Percentiles rank a stretch among this genome's conserved stretches.
Evolutionary conservation across 2,113 vertebrate species (phyloP).

Genomic region (Xiphorhynchus elegans): DNA sequence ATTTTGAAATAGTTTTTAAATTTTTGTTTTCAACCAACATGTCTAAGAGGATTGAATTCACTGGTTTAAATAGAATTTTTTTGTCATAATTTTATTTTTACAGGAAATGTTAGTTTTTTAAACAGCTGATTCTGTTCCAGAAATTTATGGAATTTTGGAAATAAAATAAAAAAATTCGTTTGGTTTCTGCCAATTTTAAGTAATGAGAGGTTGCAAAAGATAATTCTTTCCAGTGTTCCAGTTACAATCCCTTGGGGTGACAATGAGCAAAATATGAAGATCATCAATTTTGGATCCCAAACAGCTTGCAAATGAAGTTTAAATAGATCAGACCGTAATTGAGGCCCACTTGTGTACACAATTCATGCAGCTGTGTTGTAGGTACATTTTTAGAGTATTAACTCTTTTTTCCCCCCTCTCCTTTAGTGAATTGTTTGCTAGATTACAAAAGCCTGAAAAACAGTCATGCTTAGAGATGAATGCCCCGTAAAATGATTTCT

Average conservation of each 20-base stretch:
- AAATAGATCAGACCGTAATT: not conserved
- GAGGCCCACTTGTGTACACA: not conserved
- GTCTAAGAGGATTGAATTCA: not conserved
- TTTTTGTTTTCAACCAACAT: not conserved
- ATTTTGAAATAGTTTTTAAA: not conserved
- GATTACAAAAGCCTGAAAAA: not conserved
- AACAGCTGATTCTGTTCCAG: not conserved
- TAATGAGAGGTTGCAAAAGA: not conserved
- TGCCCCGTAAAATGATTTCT: not conserved
- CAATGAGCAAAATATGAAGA: not conserved
- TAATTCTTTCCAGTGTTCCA: not conserved
- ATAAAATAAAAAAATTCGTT: not conserved
- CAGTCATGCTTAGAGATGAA: not conserved
- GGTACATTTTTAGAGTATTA: not conserved
- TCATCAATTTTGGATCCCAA: not conserved
- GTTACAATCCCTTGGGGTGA: not conserved
- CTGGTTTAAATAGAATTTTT: not conserved
- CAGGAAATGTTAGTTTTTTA: not conserved
- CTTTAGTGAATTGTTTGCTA: not conserved
- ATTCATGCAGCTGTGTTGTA: not conserved
- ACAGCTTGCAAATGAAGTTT: not conserved
- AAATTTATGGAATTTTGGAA: not conserved
- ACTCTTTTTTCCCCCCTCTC: rapidly evolving
- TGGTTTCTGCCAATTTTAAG: not conserved
- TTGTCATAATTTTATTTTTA: not conserved